Conservation (phyloP, 2,113 vertebrate genomes). For the Brachionichthys hirsutus region DNA sequence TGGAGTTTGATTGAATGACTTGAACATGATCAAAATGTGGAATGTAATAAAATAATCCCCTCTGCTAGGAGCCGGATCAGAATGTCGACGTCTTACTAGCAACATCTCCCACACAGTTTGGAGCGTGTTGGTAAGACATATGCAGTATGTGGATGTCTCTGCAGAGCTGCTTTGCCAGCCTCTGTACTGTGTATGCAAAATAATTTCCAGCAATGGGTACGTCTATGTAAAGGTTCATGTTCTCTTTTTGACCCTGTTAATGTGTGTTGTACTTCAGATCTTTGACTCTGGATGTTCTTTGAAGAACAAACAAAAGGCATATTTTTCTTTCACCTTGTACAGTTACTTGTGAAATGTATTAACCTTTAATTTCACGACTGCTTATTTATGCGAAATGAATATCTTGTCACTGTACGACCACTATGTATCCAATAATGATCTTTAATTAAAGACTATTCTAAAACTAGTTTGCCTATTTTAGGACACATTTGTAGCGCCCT, state of each 20-base stretch:
- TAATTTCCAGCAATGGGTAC: constrained; percentile 28
- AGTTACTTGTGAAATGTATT: constrained; percentile 68
- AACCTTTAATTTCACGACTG: constrained; percentile 65
- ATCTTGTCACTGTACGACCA: constrained; percentile 65
- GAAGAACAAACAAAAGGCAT: constrained; percentile 48
- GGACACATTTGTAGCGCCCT: constrained; percentile 14
- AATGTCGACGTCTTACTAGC: constrained; percentile 45
- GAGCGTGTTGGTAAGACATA: constrained; percentile 49
- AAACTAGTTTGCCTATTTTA: constrained; percentile 48
- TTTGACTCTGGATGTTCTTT: constrained; percentile 5
- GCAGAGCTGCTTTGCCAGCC: constrained; percentile 54
- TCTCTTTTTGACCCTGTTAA: constrained; percentile 28
- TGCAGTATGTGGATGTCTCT: constrained; percentile 49
- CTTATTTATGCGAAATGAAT: constrained; percentile 62
- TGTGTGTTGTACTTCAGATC: constrained; percentile 34
- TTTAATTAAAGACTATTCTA: constrained; percentile 73
- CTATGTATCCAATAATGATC: constrained; percentile 69
- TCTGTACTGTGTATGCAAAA: constrained; percentile 53
- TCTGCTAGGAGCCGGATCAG: constrained; percentile 28
- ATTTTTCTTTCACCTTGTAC: constrained; percentile 65
- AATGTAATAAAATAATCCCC: constrained; percentile 68
- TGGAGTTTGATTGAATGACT: constrained; percentile 55
- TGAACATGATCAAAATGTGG: constrained; percentile 58
- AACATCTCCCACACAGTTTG: constrained; percentile 44
- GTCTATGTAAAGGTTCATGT: constrained; percentile 34